Evolutionary conservation across 2,797 vertebrate species (phyloP).

Genomic region (Babyrousa celebensis): DNA sequence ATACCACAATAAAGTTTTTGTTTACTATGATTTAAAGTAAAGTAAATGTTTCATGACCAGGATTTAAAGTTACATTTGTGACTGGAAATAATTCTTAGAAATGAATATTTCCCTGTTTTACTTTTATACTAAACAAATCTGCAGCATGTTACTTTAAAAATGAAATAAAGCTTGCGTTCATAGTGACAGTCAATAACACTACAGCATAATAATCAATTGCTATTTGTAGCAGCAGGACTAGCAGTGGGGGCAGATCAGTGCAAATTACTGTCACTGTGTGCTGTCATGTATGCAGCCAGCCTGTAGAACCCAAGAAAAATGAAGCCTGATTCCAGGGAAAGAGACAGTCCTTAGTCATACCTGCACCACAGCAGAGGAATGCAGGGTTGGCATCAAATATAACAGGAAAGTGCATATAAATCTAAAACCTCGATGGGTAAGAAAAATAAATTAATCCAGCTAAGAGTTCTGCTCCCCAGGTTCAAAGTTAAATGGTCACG

Average conservation of each 20-base stretch:
- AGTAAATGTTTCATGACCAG: slow-evolving; percentile 83
- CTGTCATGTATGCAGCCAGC: slow-evolving; percentile 93
- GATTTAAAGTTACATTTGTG: slow-evolving; percentile 81
- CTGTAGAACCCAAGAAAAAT: slow-evolving; percentile 93
- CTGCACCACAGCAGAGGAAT: slow-evolving; percentile 88
- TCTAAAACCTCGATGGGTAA: slow-evolving; percentile 72
- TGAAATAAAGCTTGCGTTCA: slow-evolving; percentile 92
- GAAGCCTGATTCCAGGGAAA: slow-evolving; percentile 91
- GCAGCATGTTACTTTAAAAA: slow-evolving; percentile 91
- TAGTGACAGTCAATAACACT: slow-evolving; percentile 96
- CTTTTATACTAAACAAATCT: slow-evolving; percentile 88
- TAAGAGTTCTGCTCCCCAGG: slow-evolving; percentile 71
- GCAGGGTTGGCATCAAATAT: not conserved
- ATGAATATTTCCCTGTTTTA: slow-evolving; percentile 85
- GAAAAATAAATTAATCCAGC: slow-evolving; percentile 87
- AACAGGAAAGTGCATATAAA: slow-evolving; percentile 68
- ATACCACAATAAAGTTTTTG: slow-evolving; percentile 83
- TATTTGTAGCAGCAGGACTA: slow-evolving; percentile 96
- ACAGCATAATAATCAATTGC: slow-evolving; percentile 98
- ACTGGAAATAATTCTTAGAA: slow-evolving; percentile 81
- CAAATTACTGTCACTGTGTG: slow-evolving; percentile 96
- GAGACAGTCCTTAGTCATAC: slow-evolving; percentile 92
- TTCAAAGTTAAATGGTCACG: slow-evolving; percentile 81
- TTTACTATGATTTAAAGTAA: slow-evolving; percentile 84
- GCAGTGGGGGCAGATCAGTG: slow-evolving; percentile 96